phyloP scores from a whole-genome alignment of 2,113 vertebrate species.

The Dunckerocampus dactyliophorus region DNA sequence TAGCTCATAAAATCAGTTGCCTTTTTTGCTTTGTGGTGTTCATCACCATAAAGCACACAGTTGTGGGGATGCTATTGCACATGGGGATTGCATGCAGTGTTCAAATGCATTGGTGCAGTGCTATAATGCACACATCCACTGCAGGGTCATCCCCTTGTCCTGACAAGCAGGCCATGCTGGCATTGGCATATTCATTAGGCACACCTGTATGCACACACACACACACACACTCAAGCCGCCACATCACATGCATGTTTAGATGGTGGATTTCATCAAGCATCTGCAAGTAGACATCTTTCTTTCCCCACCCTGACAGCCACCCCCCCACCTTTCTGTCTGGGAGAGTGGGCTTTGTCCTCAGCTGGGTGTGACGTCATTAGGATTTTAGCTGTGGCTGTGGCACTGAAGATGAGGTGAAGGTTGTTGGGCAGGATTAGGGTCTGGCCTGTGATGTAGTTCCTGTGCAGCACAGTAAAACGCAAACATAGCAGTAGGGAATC shows the following conservation, averaged over 20 bases:
- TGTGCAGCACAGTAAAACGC: too few species aligned
- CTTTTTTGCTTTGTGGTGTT: constrained; percentile 16
- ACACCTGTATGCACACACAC: constrained; percentile 26
- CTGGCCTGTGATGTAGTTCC: constrained; percentile 15
- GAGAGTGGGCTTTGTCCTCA: constrained; percentile 71
- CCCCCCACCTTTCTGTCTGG: constrained; percentile 53
- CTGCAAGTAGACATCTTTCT: constrained; percentile 22
- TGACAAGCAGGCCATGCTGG: constrained; percentile 32
- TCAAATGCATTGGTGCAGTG: constrained; percentile 13
- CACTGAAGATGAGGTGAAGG: constrained; percentile 44
- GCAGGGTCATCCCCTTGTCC: constrained; percentile 36
- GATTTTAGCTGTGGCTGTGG: constrained; percentile 41
- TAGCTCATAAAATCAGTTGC: too few species aligned
- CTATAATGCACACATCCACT: constrained; percentile 19
- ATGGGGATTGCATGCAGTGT: constrained; percentile 46
- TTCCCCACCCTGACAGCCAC: constrained; percentile 29
- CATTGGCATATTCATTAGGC: constrained; percentile 41
- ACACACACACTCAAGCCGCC: constrained; percentile 38
- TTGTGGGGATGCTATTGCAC: constrained; percentile 31
- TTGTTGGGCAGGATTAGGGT: constrained; percentile 23
- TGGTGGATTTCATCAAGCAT: constrained; percentile 15
- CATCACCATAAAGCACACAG: constrained; percentile 22
- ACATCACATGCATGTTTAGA: constrained; percentile 25
- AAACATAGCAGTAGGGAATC: too few species aligned
- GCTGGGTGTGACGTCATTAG: constrained; percentile 67